Percentiles rank a stretch among this genome's conserved stretches.
Conservation (phyloP, 2,888 invertebrate genomes). For the Dyspetes luteomarginatus region DNA sequence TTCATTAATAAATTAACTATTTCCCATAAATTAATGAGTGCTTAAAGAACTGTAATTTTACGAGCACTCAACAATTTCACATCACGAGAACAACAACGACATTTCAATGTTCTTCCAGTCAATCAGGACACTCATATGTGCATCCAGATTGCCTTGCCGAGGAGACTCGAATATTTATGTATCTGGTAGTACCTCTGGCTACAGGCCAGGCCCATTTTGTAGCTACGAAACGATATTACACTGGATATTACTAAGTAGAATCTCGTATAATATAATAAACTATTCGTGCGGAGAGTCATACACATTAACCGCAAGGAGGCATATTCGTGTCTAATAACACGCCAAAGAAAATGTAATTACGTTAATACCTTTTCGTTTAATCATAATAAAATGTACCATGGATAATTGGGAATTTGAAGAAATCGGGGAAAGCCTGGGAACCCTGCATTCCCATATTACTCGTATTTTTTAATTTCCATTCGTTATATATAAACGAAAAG, state of each 20-base stretch:
- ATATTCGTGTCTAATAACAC: slow-evolving; percentile 50
- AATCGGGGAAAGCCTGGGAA: slow-evolving; percentile 57
- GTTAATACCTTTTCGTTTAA: slow-evolving; percentile 50
- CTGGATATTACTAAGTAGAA: slow-evolving; percentile 42
- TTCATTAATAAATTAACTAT: no score
- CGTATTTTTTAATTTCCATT: slow-evolving; percentile 21
- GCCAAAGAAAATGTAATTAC: slow-evolving; percentile 53
- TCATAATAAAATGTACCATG: slow-evolving; percentile 51
- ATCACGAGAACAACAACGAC: no score
- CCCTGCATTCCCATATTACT: slow-evolving; percentile 11
- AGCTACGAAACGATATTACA: slow-evolving; percentile 54
- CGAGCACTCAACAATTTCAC: no score
- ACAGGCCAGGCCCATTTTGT: slow-evolving; percentile 56
- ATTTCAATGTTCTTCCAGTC: no score
- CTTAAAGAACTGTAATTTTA: no score
- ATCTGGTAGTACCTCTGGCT: slow-evolving; percentile 49
- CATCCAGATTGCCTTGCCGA: slow-evolving; percentile 70
- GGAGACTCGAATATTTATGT: slow-evolving; percentile 63
- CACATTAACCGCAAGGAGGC: slow-evolving; percentile 36
- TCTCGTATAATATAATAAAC: slow-evolving; percentile 27
- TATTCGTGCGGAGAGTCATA: slow-evolving; percentile 49
- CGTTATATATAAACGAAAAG: not conserved
- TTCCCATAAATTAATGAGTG: no score
- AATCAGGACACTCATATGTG: slow-evolving; percentile 45
- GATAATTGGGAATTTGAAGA: slow-evolving; percentile 52